Conservation (phyloP, 2,797 vertebrate species). For the Micropoecilia bifurca region DNA sequence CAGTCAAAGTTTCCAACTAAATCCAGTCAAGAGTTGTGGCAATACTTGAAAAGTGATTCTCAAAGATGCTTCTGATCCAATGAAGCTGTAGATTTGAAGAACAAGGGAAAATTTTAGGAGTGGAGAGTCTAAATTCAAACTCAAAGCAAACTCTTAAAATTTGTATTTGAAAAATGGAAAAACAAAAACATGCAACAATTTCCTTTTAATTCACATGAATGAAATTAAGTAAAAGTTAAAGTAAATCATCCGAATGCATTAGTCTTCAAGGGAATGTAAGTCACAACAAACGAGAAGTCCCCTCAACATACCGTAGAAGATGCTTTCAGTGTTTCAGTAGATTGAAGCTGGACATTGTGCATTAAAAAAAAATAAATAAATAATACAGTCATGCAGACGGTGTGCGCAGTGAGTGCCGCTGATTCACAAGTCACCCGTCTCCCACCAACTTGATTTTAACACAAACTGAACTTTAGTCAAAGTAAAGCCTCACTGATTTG, state of each 20-base stretch:
- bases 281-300: too few species aligned
- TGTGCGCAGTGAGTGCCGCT: background rate
- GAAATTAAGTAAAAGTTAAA: background rate
- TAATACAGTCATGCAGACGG: background rate
- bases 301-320: background rate
- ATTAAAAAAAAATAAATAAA: background rate
- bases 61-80: background rate
- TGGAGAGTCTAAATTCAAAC: background rate
- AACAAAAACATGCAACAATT: too few species aligned
- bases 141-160: too few species aligned
- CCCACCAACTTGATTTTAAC: background rate
- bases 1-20: background rate
- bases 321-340: background rate
- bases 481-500: background rate
- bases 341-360: background rate
- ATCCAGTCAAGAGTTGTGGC: background rate
- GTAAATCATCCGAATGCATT: background rate
- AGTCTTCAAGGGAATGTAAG: background rate
- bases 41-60: background rate
- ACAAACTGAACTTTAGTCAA: slow-evolving; percentile 36
- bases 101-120: background rate
- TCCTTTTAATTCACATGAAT: background rate
- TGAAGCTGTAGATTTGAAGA: background rate
- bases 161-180: too few species aligned
- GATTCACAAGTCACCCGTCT: background rate